Base-by-base conservation (phyloP, 2,113 vertebrate species). In the Aegypius monachus region DNA sequence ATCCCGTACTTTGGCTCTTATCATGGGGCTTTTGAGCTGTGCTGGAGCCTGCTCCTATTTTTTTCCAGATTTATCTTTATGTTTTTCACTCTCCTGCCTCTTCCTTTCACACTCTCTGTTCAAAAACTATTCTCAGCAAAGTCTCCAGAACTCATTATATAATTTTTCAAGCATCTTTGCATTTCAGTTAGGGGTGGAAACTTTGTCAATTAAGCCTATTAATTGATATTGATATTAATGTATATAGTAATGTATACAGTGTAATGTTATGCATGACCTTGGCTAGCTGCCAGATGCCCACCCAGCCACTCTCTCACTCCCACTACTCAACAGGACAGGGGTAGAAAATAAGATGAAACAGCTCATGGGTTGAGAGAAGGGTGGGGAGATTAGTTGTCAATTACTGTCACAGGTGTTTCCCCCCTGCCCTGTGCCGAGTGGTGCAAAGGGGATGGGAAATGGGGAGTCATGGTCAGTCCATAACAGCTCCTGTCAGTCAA, bases 381-480 rank as follows among this genome's bases (percentile, higher is more conserved):
- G 38, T 6, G 47, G 16, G 34, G 62, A 67, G 7, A 63, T 72
- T 3, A 67, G 13, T 27, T 91, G 7, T 50, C 45, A 65, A 3
- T 78, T 45, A 17, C 19, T n/a, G 36, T 34, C 61, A 73, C 7
- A 52, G 53, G 5, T 1, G 0, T 66, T 59, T 8, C 6, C 8
- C 34, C 9, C 10, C 16, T 1, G 3, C 16, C 22, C 16, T 1
- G 0, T 16, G 18, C 1, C 0, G 4, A 13, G 4, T 12, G 9
- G 4, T 16, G 7, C 18, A 47, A 77, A 83, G 17, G 5, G 23
- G 10, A 20, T 48, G 12, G 38, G 36, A 82, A 94, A 63, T 15
- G 11, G 6, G 10, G 10, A 1, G 8, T 26, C 63, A 10, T 20
- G 23, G 8, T 67, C 42, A 67, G 13, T 48, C 22, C 25, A 7